These are phyloP conservation scores for Enteromius anoplus DNA, from an alignment of 2,797 vertebrate species.

Conservation along the genomic window DNA sequence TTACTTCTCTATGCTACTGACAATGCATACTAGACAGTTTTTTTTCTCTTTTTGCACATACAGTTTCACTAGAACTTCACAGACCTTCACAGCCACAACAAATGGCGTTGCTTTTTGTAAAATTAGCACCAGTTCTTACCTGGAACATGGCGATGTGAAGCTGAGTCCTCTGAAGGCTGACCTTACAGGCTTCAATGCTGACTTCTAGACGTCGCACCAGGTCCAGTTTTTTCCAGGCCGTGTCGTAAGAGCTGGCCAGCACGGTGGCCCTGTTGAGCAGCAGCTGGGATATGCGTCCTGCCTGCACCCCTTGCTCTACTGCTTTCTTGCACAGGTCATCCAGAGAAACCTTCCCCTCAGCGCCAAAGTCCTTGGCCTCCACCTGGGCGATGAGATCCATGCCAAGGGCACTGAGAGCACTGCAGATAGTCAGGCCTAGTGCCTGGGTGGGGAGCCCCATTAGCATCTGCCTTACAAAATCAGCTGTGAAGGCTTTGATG, in stretches of 20 bases:
- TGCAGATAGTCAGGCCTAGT: constrained; percentile 91
- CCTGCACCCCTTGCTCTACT: constrained; percentile 90
- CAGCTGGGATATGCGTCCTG: constrained; percentile 88
- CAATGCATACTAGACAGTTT: not conserved
- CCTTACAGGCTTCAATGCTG: constrained; percentile 90
- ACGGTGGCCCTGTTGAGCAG: constrained; percentile 94
- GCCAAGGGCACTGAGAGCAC: constrained; percentile 90
- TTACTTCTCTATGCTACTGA: not conserved
- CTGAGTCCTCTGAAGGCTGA: constrained; percentile 93
- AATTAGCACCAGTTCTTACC: constrained; percentile 68
- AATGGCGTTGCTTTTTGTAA: not conserved
- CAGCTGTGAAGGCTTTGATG: constrained; percentile 95
- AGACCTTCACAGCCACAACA: not conserved
- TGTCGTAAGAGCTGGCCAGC: constrained; percentile 92
- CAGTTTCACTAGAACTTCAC: not conserved
- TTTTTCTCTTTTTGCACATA: not conserved
- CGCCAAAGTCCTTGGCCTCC: constrained; percentile 96
- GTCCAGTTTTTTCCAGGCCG: constrained; percentile 97
- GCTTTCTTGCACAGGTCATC: constrained; percentile 96
- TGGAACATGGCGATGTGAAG: constrained; percentile 97
- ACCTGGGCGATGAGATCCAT: constrained; percentile 93
- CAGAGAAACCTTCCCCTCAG: constrained; percentile 93
- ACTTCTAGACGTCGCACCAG: constrained; percentile 89
- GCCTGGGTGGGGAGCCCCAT: constrained; percentile 95
- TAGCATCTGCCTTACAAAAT: constrained; percentile 94